Evolutionary conservation across 2,888 invertebrate genomes (phyloP).

Genomic region (Gymnoscelis rufifasciata): DNA sequence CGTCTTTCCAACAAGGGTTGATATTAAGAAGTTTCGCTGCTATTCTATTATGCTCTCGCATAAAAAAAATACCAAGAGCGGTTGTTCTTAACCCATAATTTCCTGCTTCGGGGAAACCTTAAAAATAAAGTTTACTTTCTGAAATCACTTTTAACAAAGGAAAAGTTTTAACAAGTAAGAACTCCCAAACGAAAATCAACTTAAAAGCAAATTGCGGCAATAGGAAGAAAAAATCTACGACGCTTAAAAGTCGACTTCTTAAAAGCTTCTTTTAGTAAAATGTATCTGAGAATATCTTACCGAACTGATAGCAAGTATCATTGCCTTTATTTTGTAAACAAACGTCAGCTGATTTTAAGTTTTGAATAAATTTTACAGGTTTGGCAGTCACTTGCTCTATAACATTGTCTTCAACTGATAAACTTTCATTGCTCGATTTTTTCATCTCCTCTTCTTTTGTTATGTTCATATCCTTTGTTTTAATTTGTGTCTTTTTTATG

Average conservation of each 20-base stretch:
- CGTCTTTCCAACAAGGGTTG: slow-evolving; percentile 65
- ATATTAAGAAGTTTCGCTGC: slow-evolving; percentile 45
- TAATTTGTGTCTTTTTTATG: not conserved
- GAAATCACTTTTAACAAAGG: not conserved
- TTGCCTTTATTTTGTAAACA: slow-evolving; percentile 46
- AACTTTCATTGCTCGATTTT: slow-evolving; percentile 1
- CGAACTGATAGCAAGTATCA: slow-evolving; percentile 55
- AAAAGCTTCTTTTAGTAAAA: too few species aligned
- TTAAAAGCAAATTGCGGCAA: not conserved
- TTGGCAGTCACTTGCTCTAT: not conserved
- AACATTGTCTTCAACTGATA: slow-evolving; percentile 11
- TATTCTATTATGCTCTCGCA: slow-evolving; percentile 61
- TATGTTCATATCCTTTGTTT: not conserved
- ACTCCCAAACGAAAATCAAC: not conserved
- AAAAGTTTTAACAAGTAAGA: not conserved
- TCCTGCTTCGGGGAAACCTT: slow-evolving; percentile 51
- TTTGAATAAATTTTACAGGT: not conserved
- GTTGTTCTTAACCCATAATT: slow-evolving; percentile 55
- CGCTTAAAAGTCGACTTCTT: too few species aligned
- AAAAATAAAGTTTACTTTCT: not conserved
- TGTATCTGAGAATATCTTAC: slow-evolving; percentile 34
- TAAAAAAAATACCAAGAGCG: slow-evolving; percentile 53
- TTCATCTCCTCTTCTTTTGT: not conserved
- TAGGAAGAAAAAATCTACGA: not conserved
- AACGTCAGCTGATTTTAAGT: slow-evolving; percentile 23